Conservation (phyloP, 2,888 invertebrate genomes). For the Agrotis segetum region DNA sequence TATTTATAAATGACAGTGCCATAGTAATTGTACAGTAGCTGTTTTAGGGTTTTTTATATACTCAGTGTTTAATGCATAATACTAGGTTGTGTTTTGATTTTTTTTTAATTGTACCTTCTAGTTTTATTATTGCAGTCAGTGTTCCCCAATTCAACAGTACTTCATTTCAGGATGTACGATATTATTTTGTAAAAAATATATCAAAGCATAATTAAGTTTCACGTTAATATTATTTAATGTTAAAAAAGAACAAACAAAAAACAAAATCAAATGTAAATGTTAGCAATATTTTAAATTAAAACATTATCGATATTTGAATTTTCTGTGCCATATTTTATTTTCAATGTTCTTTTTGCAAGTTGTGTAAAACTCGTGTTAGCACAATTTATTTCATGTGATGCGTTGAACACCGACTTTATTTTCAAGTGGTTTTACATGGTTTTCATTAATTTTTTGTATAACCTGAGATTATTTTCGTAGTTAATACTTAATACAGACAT, state of each 20-base stretch:
- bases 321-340: constrained; percentile 42
- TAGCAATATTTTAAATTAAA: too few relatives aligned
- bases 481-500: constrained; percentile 50
- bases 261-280: too few relatives aligned
- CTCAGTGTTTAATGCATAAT: constrained; percentile 58
- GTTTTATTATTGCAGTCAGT: constrained; percentile 17
- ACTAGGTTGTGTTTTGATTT: constrained; percentile 49
- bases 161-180: background rate
- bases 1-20: constrained; percentile 75
- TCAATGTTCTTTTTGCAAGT: background rate
- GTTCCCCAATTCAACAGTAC: background rate
- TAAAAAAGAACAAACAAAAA: too few relatives aligned
- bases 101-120: constrained; percentile 24
- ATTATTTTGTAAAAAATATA: background rate
- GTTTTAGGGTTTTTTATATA: constrained; percentile 63
- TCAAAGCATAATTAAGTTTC: background rate
- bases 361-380: background rate
- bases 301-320: constrained; percentile 17
- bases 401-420: constrained; percentile 46
- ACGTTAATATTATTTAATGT: background rate
- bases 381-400: constrained; percentile 44
- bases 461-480: constrained; percentile 47
- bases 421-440: constrained; percentile 30
- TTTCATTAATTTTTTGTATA: constrained; percentile 12
- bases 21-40: constrained; percentile 75